Base-by-base conservation (phyloP, 2,797 vertebrate species). In the Mycteria americana region DNA sequence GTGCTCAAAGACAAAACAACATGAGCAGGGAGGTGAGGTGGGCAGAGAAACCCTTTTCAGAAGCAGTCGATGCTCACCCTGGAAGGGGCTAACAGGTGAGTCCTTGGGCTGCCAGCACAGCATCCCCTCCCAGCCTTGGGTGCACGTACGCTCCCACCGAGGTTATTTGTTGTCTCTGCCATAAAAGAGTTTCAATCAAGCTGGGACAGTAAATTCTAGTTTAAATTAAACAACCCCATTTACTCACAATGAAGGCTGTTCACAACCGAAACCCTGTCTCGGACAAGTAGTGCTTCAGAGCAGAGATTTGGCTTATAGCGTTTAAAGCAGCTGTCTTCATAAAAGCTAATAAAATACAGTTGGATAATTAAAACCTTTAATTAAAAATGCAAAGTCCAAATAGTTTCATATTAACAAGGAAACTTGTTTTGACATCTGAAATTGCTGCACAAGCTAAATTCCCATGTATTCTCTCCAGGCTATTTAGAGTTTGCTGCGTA, bases 311-410 rank as follows among this genome's bases (percentile, higher is more conserved):
- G 95, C 95, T 96, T 67, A 25, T 7, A 69, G 93, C 31, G 0
- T 81, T 94, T 92, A 94, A 96, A 89, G 96, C 97, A 97, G 95
- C 96, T 97, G 97, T 84, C 97, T 97, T 91, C 96, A 96, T 97
- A 97, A 97, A 97, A 97, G 93, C 96, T 82, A 96, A 97, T 97
- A 97, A 97, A 97, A 97, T 95, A 92, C 95, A 81, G 35, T 53
- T 51, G 95, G 96, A 96, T 97, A 97, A 97, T 97, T 97, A 97
- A 97, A 97, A 92, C 94, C 95, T 96, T 97, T 97, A 97, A 97
- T 97, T 97, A 97, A 97, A 97, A 96, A 97, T 92, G 94, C 89
- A 93, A 97, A 97, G 82, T 93, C 97, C 95, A 96, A 97, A 97
- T 90, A 97, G 96, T 97, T 97, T 94, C 89, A 73, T 96, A 91